Evolutionary conservation across 2,888 invertebrate genomes (phyloP).

Genomic region (Podabrus alpinus): DNA sequence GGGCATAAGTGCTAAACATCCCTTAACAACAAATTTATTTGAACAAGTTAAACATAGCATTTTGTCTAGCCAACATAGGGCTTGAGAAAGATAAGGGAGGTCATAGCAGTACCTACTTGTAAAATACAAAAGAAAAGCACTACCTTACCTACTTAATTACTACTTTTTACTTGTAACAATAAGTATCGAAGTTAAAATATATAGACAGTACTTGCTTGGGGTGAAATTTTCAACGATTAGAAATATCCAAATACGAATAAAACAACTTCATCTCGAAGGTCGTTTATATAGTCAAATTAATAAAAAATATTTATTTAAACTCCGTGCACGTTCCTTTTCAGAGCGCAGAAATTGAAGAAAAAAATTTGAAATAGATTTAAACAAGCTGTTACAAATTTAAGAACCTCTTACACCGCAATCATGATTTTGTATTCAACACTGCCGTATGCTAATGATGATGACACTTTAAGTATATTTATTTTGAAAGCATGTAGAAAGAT

Average conservation of each 20-base stretch:
- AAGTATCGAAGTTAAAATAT: background rate
- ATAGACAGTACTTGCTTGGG: background rate
- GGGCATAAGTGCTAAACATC: no score
- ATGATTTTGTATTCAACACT: slow-evolving; percentile 23
- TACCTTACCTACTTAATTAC: no score
- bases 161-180: background rate
- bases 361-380: background rate
- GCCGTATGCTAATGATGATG: slow-evolving; percentile 21
- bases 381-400: slow-evolving; percentile 22
- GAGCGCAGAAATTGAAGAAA: background rate
- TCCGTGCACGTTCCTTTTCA: background rate
- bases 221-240: background rate
- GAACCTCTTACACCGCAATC: slow-evolving; percentile 23
- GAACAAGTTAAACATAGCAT: no score
- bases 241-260: background rate
- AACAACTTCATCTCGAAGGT: background rate
- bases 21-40: no score
- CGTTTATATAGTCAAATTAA: background rate
- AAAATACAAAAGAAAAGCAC: no score
- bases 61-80: no score
- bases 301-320: background rate
- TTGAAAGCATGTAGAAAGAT: slow-evolving; percentile 3
- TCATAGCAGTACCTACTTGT: no score
- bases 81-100: no score
- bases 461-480: slow-evolving; percentile 23